A percentile compares a stretch with the other conserved stretches of the same genome.
Evolutionary conservation across 2,113 vertebrate genomes (phyloP).

Genomic region (Tupaia chinensis): DNA sequence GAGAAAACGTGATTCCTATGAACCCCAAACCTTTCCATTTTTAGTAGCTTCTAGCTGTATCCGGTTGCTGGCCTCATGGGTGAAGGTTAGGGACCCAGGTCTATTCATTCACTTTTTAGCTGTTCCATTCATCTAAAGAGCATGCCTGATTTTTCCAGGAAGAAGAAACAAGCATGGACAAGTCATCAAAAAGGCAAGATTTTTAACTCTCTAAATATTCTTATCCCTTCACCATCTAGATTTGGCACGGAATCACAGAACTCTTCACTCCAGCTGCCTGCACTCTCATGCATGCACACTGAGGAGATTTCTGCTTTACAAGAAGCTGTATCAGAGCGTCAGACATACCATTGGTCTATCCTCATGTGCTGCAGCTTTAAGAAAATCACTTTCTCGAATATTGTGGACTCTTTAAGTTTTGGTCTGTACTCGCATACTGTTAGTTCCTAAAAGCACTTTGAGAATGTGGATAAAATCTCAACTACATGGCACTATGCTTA

Average conservation of each 20-base stretch:
- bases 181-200: constrained; percentile 9
- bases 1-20: neutral
- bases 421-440: neutral
- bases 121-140: neutral
- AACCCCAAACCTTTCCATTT: neutral
- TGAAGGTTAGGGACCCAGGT: neutral
- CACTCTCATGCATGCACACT: neutral
- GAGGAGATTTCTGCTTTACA: neutral
- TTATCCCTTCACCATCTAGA: constrained; percentile 50
- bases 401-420: neutral
- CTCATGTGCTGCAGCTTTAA: neutral
- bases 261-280: constrained; percentile 11
- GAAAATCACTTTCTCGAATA: neutral
- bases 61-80: neutral
- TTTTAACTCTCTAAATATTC: constrained; percentile 53
- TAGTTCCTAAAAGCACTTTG: neutral
- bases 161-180: constrained; percentile 29
- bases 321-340: constrained; percentile 28
- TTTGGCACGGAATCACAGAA: constrained; percentile 15
- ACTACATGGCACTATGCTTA: neutral
- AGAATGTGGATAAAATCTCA: constrained; percentile 23
- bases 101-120: neutral
- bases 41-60: neutral
- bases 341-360: neutral
- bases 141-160: neutral